phyloP scores from a whole-genome alignment of 2,113 vertebrate species.

The Proterorhinus semilunaris region DNA sequence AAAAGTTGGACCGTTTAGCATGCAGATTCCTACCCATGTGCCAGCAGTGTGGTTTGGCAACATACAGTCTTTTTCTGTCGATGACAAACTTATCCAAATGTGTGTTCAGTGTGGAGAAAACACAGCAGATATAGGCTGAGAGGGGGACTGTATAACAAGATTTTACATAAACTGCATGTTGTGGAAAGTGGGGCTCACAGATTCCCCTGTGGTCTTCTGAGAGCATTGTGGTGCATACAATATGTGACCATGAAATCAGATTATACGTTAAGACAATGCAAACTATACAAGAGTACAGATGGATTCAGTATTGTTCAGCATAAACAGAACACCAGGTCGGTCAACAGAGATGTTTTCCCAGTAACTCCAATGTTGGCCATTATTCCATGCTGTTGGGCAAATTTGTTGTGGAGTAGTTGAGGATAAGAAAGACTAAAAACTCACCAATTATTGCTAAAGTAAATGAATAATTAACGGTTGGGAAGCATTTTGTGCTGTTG shows the following conservation, averaged over 20 bases:
- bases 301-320: not conserved
- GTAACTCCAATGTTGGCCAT: too few relatives aligned
- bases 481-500: too few relatives aligned
- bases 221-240: constrained; percentile 15
- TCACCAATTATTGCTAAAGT: too few relatives aligned
- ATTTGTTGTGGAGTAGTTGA: too few relatives aligned
- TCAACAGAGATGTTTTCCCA: too few relatives aligned
- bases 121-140: constrained; percentile 31
- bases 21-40: constrained; percentile 60
- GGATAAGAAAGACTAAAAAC: too few relatives aligned
- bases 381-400: too few relatives aligned
- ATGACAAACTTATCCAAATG: constrained; percentile 52
- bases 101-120: constrained; percentile 39
- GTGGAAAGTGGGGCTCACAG: constrained; percentile 19
- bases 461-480: too few relatives aligned
- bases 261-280: constrained; percentile 7
- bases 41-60: constrained; percentile 65
- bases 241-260: constrained; percentile 38
- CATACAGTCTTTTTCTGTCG: constrained; percentile 32
- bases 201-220: constrained; percentile 21
- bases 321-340: not conserved
- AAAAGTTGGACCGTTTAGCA: constrained; percentile 57
- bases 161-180: constrained; percentile 19
- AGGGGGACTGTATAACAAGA: constrained; percentile 25
- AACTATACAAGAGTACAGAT: not conserved